phyloP scores from a whole-genome alignment of 2,888 invertebrate species.

The Halictus ligatus region DNA sequence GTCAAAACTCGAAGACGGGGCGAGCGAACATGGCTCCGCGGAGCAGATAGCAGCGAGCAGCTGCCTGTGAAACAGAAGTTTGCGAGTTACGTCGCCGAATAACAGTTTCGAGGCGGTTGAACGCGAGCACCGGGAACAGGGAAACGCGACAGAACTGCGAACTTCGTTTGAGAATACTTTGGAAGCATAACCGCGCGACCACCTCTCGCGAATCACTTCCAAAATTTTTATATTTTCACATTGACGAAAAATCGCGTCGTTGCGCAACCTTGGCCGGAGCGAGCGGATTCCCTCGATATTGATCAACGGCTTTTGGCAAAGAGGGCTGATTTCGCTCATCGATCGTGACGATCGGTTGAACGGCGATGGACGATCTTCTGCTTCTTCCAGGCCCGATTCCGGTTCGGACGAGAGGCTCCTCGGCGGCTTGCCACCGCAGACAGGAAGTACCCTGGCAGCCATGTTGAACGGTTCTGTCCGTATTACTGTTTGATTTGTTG shows the following conservation, averaged over 20 bases:
- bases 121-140: conserved; percentile 13
- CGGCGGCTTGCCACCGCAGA: neutral
- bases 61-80: conserved; percentile 35
- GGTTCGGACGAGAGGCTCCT: neutral
- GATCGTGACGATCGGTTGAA: neutral
- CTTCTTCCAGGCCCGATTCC: neutral
- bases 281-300: neutral
- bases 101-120: conserved; percentile 42
- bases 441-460: neutral
- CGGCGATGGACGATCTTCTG: neutral
- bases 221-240: conserved; percentile 7
- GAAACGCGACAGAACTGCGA: neutral
- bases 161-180: conserved; percentile 29
- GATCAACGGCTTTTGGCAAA: neutral
- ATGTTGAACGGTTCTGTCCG: neutral
- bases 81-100: conserved; percentile 35
- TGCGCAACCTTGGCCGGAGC: conserved; percentile 24
- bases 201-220: conserved; percentile 13
- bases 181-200: conserved; percentile 19
- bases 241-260: conserved; percentile 13
- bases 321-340: neutral
- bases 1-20: neutral
- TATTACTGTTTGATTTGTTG: neutral
- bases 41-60: neutral
- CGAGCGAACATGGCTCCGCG: conserved; percentile 7